These are phyloP conservation scores for Drosophila saltans DNA, from an alignment of 1,140 invertebrate species.

Conservation along the genomic window DNA sequence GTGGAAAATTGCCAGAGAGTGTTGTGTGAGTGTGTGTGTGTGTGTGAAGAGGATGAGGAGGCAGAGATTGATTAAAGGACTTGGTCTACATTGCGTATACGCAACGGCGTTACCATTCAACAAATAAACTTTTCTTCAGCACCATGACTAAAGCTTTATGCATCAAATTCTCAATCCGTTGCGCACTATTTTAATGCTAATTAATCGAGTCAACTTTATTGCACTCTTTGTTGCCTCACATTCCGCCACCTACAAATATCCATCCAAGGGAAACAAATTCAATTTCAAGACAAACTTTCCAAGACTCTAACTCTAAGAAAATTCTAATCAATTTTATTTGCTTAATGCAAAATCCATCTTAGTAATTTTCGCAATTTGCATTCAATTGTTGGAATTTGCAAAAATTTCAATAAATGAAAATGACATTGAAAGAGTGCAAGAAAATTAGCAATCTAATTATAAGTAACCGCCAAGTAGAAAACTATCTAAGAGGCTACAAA, in stretches of 20 bases:
- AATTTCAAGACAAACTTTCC: too few relatives aligned
- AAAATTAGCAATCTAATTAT: too few relatives aligned
- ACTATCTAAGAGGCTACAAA: too few relatives aligned
- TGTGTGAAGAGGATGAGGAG: neutral
- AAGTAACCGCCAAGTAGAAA: too few relatives aligned
- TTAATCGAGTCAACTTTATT: conserved; percentile 60
- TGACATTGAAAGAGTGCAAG: too few relatives aligned
- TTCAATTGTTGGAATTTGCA: too few relatives aligned
- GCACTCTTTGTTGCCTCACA: conserved; percentile 12
- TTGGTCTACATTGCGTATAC: conserved; percentile 49
- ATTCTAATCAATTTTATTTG: too few relatives aligned
- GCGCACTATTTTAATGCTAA: conserved; percentile 51
- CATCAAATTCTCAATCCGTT: conserved; percentile 50
- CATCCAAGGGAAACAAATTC: too few relatives aligned
- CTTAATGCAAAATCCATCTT: too few relatives aligned
- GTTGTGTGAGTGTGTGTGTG: neutral
- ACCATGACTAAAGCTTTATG: conserved; percentile 20
- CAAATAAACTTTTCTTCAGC: neutral
- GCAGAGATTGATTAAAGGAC: conserved; percentile 9
- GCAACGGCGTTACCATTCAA: conserved; percentile 59
- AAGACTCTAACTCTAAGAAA: too few relatives aligned
- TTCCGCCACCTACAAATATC: neutral
- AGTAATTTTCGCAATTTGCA: too few relatives aligned
- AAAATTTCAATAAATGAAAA: too few relatives aligned
- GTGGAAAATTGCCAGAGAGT: conserved; percentile 22